Percentiles rank a stretch among this genome's conserved stretches.
Conservation (phyloP, 2,797 vertebrate genomes). For the Gephyroberyx darwinii region DNA sequence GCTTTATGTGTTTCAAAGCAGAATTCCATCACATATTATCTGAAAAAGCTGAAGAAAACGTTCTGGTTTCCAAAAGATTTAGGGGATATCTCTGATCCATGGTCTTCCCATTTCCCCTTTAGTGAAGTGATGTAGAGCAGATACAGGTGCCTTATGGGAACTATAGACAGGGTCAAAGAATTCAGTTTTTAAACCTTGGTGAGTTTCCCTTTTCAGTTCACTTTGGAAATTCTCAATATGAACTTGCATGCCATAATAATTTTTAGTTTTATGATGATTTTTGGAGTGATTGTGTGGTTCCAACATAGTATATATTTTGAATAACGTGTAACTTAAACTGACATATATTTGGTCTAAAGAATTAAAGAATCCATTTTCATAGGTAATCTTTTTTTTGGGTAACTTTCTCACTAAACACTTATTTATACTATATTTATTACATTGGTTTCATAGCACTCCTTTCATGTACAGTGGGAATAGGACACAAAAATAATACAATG, state of each 20-base stretch:
- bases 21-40: background rate
- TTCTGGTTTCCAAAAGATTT: background rate
- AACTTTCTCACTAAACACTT: slow-evolving; percentile 60
- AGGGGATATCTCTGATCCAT: slow-evolving; percentile 5
- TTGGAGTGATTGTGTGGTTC: slow-evolving; percentile 25
- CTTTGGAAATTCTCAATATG: slow-evolving; percentile 9
- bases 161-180: slow-evolving; percentile 30
- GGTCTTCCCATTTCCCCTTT: slow-evolving; percentile 10
- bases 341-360: slow-evolving; percentile 43
- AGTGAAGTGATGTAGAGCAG: slow-evolving; percentile 39
- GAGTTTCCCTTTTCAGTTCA: slow-evolving; percentile 5
- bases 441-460: slow-evolving; percentile 58
- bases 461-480: slow-evolving; percentile 51
- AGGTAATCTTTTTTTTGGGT: slow-evolving; percentile 32
- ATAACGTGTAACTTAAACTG: slow-evolving; percentile 28
- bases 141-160: slow-evolving; percentile 68
- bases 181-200: slow-evolving; percentile 2
- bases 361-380: slow-evolving; percentile 52
- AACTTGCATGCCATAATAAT: background rate
- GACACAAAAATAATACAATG: slow-evolving; percentile 60
- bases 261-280: background rate
- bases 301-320: slow-evolving; percentile 52
- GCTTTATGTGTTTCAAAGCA: slow-evolving; percentile 1
- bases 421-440: slow-evolving; percentile 67
- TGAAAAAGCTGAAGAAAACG: slow-evolving; percentile 3